Conservation (phyloP, 1,140 invertebrate genomes). For the Dreissena rostriformis region DNA sequence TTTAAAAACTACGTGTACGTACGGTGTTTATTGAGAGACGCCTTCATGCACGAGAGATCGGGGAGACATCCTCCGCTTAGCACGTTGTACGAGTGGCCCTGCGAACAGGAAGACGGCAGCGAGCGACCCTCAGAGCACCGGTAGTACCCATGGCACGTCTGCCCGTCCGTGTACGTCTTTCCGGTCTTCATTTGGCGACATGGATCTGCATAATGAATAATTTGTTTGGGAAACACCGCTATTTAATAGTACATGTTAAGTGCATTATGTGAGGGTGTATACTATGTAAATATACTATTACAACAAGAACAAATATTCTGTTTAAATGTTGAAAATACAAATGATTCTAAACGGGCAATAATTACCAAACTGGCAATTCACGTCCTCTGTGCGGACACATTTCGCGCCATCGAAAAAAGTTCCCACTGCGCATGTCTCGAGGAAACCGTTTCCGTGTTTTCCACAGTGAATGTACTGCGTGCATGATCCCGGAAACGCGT, state of each 20-base stretch:
- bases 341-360: too few relatives aligned
- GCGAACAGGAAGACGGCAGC: conserved; percentile 24
- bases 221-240: too few relatives aligned
- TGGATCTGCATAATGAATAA: conserved; percentile 25
- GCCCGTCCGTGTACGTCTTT: conserved; percentile 38
- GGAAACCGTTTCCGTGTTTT: conserved; percentile 19
- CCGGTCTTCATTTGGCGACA: conserved; percentile 22
- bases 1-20: background rate
- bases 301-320: too few relatives aligned
- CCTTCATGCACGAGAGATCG: conserved; percentile 33
- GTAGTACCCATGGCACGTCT: conserved; percentile 49
- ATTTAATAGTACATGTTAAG: too few relatives aligned
- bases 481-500: conserved; percentile 46
- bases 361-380: conserved; percentile 41
- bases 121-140: conserved; percentile 40
- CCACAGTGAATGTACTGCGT: conserved; percentile 52
- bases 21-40: conserved; percentile 32
- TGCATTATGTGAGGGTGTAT: too few relatives aligned
- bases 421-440: conserved; percentile 50
- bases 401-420: conserved; percentile 46
- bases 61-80: conserved; percentile 34
- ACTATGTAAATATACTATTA: too few relatives aligned
- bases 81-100: conserved; percentile 21
- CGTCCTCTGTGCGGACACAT: conserved; percentile 45
- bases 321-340: too few relatives aligned